These are phyloP conservation scores for Papilio helenus DNA, from an alignment of 1,140 invertebrate species.

Conservation along the genomic window DNA sequence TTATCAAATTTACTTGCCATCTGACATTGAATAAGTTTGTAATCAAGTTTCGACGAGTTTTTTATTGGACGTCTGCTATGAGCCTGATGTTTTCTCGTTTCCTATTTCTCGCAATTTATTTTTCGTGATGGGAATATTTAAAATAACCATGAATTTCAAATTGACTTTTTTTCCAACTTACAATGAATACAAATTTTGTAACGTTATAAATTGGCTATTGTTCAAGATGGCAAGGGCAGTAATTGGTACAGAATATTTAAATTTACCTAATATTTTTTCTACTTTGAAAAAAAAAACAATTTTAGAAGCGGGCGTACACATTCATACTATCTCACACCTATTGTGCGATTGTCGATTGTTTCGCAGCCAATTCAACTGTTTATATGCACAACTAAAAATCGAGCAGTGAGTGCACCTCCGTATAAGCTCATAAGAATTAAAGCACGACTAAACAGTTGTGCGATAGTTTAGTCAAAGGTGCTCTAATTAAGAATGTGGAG, in stretches of 20 bases:
- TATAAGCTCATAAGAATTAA: no score
- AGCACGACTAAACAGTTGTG: no score
- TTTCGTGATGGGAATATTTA: slow-evolving; percentile 10
- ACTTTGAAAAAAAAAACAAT: no score
- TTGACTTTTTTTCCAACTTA: neutral
- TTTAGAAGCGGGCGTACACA: no score
- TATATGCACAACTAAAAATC: no score
- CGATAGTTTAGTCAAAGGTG: no score
- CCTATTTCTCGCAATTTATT: slow-evolving; percentile 23
- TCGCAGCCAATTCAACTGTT: no score
- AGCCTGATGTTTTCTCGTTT: slow-evolving; percentile 25
- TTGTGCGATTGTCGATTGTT: no score
- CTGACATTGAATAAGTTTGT: slow-evolving; percentile 38
- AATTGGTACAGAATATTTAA: neutral
- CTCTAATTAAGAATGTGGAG: no score
- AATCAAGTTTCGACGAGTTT: slow-evolving; percentile 37
- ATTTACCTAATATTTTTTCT: no score
- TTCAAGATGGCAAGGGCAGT: neutral
- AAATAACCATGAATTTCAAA: slow-evolving; percentile 19
- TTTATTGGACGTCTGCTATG: slow-evolving; percentile 29
- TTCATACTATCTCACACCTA: no score
- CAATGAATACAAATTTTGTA: neutral
- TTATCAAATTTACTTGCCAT: slow-evolving; percentile 29
- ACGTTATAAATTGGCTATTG: neutral
- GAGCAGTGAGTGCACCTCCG: no score